Evolutionary conservation across 2,797 vertebrate species (phyloP).

Genomic region (Rousettus madagascariensis): DNA sequence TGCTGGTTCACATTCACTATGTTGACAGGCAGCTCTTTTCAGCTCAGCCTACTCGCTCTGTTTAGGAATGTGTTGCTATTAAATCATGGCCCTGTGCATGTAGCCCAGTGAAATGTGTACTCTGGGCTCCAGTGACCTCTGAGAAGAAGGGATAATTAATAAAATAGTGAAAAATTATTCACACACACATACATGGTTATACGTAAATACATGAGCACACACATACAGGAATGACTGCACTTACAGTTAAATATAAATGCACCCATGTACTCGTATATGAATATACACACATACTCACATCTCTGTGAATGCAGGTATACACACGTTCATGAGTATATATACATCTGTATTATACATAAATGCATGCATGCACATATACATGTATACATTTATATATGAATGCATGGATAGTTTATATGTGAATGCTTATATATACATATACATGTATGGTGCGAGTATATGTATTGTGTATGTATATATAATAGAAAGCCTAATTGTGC

Average conservation of each 20-base stretch:
- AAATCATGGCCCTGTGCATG: neutral
- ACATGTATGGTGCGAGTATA: neutral
- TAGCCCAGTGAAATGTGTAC: neutral
- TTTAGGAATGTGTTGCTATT: neutral
- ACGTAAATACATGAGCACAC: neutral
- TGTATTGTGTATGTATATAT: neutral
- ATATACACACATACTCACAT: neutral
- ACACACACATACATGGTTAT: neutral
- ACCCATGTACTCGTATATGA: neutral
- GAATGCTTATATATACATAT: neutral
- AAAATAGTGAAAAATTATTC: neutral
- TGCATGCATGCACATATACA: no score
- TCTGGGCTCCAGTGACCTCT: neutral
- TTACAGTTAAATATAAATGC: neutral
- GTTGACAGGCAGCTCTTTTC: neutral
- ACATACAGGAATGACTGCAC: neutral
- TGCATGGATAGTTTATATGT: neutral
- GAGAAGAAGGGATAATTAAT: neutral
- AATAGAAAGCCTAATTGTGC: neutral
- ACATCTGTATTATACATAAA: neutral
- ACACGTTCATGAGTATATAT: rapidly evolving
- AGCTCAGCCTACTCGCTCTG: neutral
- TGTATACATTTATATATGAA: neutral
- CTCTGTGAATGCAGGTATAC: neutral
- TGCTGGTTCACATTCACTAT: neutral